Percentiles rank a stretch among this genome's conserved stretches.
phyloP scores from a whole-genome alignment of 2,797 vertebrate species.

The Knipowitschia caucasica region DNA sequence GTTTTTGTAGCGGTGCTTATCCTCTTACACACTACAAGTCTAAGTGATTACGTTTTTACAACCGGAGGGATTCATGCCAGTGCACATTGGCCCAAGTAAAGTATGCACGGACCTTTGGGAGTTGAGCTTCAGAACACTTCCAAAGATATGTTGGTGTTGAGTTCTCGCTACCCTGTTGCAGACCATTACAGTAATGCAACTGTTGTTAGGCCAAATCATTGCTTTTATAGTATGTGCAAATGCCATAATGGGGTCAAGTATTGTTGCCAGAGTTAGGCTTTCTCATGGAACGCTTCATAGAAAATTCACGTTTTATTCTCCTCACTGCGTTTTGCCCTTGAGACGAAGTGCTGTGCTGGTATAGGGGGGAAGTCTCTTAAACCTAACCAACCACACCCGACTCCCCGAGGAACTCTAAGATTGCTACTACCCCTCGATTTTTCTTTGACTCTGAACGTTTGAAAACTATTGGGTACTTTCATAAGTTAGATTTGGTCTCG shows the following conservation, averaged over 20 bases:
- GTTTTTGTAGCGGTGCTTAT: neutral
- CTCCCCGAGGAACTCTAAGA: constrained; percentile 2
- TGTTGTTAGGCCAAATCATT: constrained; percentile 1
- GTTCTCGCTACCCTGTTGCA: constrained; percentile 25
- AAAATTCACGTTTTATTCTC: constrained; percentile 23
- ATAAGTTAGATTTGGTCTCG: no score
- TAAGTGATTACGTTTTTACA: constrained; percentile 3
- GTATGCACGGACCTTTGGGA: neutral
- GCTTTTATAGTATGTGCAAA: constrained; percentile 6
- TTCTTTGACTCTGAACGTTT: neutral
- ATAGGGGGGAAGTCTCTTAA: constrained; percentile 29
- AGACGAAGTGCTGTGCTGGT: constrained; percentile 24
- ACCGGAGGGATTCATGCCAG: constrained; percentile 4
- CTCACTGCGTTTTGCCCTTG: constrained; percentile 40
- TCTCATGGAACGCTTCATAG: constrained; percentile 20
- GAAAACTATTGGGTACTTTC: no score
- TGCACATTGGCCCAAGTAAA: constrained; percentile 2
- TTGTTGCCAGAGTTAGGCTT: constrained; percentile 17
- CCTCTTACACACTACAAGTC: neutral
- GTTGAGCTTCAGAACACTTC: constrained; percentile 5
- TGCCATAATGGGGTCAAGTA: constrained; percentile 20
- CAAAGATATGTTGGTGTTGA: constrained; percentile 1
- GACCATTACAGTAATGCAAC: constrained; percentile 11
- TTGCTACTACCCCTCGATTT: neutral
- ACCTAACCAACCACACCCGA: constrained; percentile 35